A percentile compares a stretch with the other conserved stretches of the same genome.
Evolutionary conservation across 2,113 vertebrate species (phyloP).

Genomic region (Syngnathus scovelli): DNA sequence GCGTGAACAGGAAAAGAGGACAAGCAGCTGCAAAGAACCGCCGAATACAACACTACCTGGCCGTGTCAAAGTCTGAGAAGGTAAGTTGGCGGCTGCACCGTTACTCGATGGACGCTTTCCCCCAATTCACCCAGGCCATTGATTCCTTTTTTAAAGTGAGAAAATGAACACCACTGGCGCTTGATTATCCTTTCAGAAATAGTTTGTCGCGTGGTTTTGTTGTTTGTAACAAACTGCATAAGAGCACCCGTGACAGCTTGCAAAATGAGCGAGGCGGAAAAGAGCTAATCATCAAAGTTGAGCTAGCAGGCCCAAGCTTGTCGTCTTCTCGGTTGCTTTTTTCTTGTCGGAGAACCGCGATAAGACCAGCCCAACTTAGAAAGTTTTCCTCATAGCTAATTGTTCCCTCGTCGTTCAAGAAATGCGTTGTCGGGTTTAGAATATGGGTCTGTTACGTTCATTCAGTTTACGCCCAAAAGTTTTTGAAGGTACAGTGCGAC

Average conservation of each 20-base stretch:
- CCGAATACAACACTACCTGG: constrained; percentile 9
- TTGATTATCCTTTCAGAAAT: too few species aligned
- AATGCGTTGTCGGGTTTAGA: neutral
- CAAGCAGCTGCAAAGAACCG: constrained; percentile 11
- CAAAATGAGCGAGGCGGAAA: neutral
- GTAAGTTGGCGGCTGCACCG: constrained; percentile 43
- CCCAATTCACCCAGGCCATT: neutral
- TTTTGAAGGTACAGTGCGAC: constrained; percentile 7
- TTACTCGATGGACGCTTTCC: constrained; percentile 15
- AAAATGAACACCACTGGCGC: neutral
- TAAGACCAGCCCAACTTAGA: constrained; percentile 18
- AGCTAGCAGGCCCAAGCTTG: constrained; percentile 10
- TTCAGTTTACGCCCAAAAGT: constrained; percentile 15
- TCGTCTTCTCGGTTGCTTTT: constrained; percentile 37
- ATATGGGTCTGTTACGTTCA: neutral
- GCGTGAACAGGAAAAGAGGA: constrained; percentile 15
- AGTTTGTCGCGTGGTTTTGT: neutral
- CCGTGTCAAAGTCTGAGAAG: constrained; percentile 17
- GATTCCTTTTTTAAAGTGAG: neutral
- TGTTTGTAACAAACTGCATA: neutral
- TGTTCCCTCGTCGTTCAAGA: neutral
- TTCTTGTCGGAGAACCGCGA: constrained; percentile 21
- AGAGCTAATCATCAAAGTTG: constrained; percentile 20
- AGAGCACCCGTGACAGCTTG: neutral
- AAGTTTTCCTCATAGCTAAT: neutral